Evolutionary conservation across 2,888 invertebrate species (phyloP).

Genomic region (Hirtodrosophila confusa): DNA sequence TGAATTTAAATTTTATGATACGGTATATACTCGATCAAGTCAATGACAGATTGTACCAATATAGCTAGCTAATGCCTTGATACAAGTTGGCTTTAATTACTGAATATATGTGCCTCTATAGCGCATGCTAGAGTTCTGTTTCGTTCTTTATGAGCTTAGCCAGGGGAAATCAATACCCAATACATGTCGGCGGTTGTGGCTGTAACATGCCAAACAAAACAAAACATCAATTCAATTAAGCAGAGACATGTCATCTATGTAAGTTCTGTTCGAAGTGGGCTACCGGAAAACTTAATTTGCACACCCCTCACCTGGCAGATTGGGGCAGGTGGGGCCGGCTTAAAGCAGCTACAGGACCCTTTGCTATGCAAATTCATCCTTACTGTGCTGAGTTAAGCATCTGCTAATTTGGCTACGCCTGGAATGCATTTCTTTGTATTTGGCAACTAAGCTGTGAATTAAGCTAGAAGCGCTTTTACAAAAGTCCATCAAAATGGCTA

Average conservation of each 20-base stretch:
- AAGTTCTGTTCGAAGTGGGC: constrained; percentile 15
- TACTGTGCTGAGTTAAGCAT: background rate
- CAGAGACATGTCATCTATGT: constrained; percentile 42
- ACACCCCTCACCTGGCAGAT: constrained; percentile 9
- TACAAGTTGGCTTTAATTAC: too few species aligned
- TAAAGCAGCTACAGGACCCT: background rate
- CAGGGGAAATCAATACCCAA: constrained; percentile 53
- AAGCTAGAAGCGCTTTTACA: too few species aligned
- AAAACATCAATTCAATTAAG: constrained; percentile 64
- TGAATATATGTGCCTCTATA: too few species aligned
- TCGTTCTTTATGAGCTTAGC: background rate
- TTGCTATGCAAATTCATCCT: background rate
- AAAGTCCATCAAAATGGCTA: too few species aligned
- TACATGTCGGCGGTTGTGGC: constrained; percentile 19
- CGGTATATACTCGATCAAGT: too few species aligned
- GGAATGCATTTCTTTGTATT: too few species aligned
- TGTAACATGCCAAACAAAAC: constrained; percentile 26
- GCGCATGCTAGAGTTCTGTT: too few species aligned
- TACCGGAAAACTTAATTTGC: constrained; percentile 33
- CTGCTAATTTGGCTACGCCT: too few species aligned
- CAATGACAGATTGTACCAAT: too few species aligned
- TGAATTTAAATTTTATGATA: too few species aligned
- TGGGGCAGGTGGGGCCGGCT: background rate
- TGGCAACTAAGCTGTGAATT: too few species aligned
- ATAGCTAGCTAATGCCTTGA: too few species aligned